Conservation (phyloP, 1,140 invertebrate species). For the Drosophila melanogaster region DNA sequence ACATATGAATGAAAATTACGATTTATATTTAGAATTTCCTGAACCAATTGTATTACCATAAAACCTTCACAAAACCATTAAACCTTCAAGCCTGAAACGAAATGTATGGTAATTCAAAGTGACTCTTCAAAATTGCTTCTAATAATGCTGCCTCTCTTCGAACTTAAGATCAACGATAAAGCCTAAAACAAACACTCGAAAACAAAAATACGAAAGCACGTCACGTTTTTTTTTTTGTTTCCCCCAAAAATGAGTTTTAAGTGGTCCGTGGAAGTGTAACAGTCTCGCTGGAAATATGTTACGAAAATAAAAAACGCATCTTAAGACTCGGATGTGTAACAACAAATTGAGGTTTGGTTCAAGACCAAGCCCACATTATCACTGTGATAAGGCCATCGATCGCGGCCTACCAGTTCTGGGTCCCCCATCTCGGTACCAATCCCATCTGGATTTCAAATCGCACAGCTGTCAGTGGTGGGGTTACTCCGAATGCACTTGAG, state of each 20-base stretch:
- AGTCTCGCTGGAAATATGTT: conserved; percentile 54
- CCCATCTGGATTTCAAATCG: conserved; percentile 31
- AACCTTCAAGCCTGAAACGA: conserved; percentile 11
- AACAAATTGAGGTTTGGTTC: conserved; percentile 51
- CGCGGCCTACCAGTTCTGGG: neutral
- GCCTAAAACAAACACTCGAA: conserved; percentile 74
- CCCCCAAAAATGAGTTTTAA: conserved; percentile 47
- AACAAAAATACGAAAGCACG: conserved; percentile 45
- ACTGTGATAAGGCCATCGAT: conserved; percentile 74
- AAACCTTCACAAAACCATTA: conserved; percentile 19
- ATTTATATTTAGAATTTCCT: conserved; percentile 48
- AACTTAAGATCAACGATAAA: conserved; percentile 59
- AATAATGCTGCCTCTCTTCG: conserved; percentile 40
- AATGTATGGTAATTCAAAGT: conserved; percentile 45
- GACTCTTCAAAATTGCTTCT: conserved; percentile 57
- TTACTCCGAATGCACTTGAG: conserved; percentile 82
- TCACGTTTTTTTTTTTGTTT: conserved; percentile 63
- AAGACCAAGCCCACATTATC: conserved; percentile 64
- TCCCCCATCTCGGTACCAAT: neutral
- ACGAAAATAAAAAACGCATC: conserved; percentile 61
- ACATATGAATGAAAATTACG: conserved; percentile 30
- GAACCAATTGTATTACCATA: conserved; percentile 43
- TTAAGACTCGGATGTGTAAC: conserved; percentile 48
- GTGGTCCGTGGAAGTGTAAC: conserved; percentile 47
- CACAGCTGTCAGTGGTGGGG: conserved; percentile 65